Conservation (phyloP, 1,140 invertebrate genomes). For the Drosophila murphyi region DNA sequence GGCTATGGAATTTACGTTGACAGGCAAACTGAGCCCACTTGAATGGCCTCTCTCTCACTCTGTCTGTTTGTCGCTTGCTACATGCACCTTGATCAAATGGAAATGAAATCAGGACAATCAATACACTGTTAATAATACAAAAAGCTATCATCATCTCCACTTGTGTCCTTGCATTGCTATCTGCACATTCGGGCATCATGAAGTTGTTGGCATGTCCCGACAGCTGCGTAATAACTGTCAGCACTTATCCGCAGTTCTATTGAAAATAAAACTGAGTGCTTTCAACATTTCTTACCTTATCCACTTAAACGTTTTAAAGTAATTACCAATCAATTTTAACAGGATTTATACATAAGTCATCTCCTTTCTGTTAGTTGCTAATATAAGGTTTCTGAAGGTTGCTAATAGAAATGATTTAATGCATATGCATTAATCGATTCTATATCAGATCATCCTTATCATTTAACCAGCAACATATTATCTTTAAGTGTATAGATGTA, state of each 20-base stretch:
- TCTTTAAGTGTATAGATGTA: neutral
- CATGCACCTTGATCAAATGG: conserved; percentile 16
- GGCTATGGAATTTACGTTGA: conserved; percentile 52
- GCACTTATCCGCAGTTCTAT: neutral
- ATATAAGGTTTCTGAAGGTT: too few species aligned
- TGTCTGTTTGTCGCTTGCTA: conserved; percentile 3
- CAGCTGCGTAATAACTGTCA: conserved; percentile 51
- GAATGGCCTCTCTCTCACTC: conserved; percentile 24
- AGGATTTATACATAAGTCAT: too few species aligned
- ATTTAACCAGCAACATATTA: too few species aligned
- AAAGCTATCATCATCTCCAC: neutral
- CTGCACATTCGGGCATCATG: neutral
- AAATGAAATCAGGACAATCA: conserved; percentile 32
- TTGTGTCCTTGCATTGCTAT: neutral
- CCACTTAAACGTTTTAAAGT: too few species aligned
- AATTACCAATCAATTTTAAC: too few species aligned
- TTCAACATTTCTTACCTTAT: too few species aligned
- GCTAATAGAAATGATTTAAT: too few species aligned
- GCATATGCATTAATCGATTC: too few species aligned
- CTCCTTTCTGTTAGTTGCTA: too few species aligned
- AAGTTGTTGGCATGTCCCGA: conserved; percentile 19
- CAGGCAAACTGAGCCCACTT: conserved; percentile 49
- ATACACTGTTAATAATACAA: neutral
- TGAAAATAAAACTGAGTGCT: too few species aligned
- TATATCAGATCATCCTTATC: too few species aligned